phyloP scores from a whole-genome alignment of 1,140 invertebrate genomes.

The Danaus melanippus region DNA sequence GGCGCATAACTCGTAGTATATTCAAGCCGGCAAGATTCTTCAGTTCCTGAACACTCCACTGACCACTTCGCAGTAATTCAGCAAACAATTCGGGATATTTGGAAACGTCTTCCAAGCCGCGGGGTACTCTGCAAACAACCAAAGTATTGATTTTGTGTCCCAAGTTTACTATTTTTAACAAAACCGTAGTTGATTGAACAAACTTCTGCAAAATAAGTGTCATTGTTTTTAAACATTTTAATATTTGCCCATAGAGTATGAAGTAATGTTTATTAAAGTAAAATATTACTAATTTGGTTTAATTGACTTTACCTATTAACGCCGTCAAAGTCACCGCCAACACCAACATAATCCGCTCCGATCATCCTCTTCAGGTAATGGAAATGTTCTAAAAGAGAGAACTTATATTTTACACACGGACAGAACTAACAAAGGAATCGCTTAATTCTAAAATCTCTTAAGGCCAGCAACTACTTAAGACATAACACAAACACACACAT shows the following conservation, averaged over 20 bases:
- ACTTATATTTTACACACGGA: neutral
- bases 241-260: no score
- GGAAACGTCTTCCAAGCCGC: constrained; percentile 87
- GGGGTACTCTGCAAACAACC: constrained; percentile 73
- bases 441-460: no score
- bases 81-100: constrained; percentile 85
- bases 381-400: constrained; percentile 81
- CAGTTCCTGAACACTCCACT: constrained; percentile 82
- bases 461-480: no score
- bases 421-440: no score
- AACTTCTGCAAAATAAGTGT: no score
- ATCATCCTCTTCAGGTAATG: constrained; percentile 87
- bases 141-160: no score
- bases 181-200: no score
- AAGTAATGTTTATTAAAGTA: no score
- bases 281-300: no score
- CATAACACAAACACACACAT: no score
- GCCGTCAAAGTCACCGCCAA: constrained; percentile 87
- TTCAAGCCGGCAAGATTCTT: constrained; percentile 85
- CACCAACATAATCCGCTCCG: constrained; percentile 88
- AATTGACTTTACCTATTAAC: constrained; percentile 80
- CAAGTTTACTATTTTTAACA: no score
- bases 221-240: no score
- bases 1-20: constrained; percentile 82
- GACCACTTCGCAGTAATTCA: constrained; percentile 76